These are phyloP conservation scores for Trichoplax adhaerens DNA, from an alignment of 37 sponge, comb jelly and placozoan species.

Conservation along the genomic window DNA sequence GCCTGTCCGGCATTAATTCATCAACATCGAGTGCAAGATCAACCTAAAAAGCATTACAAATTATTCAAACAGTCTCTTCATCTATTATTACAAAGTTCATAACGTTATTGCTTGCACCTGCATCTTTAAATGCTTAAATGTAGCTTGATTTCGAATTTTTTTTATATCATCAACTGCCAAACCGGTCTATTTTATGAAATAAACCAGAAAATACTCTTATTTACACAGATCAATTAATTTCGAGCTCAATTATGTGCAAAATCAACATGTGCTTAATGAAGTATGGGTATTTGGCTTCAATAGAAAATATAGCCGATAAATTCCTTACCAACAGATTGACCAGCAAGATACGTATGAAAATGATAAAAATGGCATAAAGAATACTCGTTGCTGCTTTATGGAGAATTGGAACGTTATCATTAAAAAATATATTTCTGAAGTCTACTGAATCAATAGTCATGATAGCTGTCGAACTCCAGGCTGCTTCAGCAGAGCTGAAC, in stretches of 20 bases:
- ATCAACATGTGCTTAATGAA: neutral
- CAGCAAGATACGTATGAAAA: constrained; percentile 84
- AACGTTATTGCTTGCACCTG: constrained; percentile 23
- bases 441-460: constrained; percentile 93
- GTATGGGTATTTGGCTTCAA: neutral
- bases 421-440: constrained; percentile 51
- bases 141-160: constrained; percentile 66
- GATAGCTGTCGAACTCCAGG: constrained; percentile 61
- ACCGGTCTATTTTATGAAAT: constrained; percentile 51
- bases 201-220: neutral
- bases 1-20: constrained; percentile 16
- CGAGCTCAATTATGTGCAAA: neutral
- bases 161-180: constrained; percentile 99
- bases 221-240: neutral
- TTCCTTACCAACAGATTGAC: constrained; percentile 79
- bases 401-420: neutral
- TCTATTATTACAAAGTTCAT: too few species aligned
- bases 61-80: too few species aligned
- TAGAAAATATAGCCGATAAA: neutral
- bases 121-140: constrained; percentile 52
- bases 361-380: constrained; percentile 76
- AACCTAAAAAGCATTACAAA: constrained; percentile 19
- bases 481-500: constrained; percentile 23
- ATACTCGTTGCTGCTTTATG: constrained; percentile 29
- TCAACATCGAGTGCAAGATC: constrained; percentile 44